Conservation (phyloP, 2,113 vertebrate species). For the Sula dactylatra region DNA sequence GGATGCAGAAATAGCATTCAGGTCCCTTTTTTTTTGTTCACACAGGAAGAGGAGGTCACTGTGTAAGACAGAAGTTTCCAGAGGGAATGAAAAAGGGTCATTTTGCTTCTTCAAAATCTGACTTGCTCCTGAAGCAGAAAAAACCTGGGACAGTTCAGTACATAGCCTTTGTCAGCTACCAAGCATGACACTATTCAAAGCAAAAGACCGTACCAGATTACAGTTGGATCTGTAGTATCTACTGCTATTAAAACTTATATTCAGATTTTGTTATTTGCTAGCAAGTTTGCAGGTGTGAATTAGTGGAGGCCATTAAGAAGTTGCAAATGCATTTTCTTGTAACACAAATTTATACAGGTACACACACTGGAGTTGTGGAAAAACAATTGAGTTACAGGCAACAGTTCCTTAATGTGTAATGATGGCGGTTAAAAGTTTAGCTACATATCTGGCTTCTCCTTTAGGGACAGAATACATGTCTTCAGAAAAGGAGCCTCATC, state of each 20-base stretch:
- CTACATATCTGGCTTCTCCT: neutral
- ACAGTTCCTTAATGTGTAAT: neutral
- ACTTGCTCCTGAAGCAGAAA: neutral
- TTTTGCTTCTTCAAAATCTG: neutral
- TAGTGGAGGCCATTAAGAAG: neutral
- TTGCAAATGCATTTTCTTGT: neutral
- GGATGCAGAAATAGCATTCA: neutral
- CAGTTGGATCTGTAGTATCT: neutral
- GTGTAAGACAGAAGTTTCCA: neutral
- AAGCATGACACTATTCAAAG: neutral
- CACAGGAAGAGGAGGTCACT: neutral
- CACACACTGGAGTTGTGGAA: neutral
- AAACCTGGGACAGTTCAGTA: neutral
- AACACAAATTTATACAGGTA: neutral
- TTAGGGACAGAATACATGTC: neutral
- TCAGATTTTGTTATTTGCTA: neutral
- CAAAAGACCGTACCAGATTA: neutral
- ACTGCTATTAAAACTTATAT: neutral
- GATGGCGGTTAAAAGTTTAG: neutral
- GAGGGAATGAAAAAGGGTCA: neutral
- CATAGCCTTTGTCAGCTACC: neutral
- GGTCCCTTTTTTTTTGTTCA: neutral
- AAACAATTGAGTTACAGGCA: neutral
- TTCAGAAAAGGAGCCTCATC: neutral
- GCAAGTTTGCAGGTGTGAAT: neutral